Percentiles rank a stretch among this genome's conserved stretches.
Conservation (phyloP, 2,797 vertebrate species). For the Distichodus sexfasciatus region DNA sequence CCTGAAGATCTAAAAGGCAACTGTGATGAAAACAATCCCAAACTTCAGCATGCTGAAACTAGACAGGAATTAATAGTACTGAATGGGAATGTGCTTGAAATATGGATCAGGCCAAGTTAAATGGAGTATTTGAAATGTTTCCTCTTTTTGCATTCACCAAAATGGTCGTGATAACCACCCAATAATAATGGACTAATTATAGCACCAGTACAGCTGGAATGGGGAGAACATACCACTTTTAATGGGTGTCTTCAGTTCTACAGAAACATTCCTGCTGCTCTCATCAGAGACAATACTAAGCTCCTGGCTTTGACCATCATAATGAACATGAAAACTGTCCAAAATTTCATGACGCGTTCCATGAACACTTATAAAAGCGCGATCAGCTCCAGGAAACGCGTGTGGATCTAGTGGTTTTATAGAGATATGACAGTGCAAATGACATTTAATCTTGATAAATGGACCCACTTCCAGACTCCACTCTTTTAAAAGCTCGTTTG, state of each 20-base stretch:
- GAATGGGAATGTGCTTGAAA: neutral
- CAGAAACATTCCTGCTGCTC: conserved; percentile 59
- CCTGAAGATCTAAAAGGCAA: conserved; percentile 84
- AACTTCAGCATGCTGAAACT: neutral
- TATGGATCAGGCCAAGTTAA: no score
- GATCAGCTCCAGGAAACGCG: conserved; percentile 73
- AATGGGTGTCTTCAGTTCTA: conserved; percentile 79
- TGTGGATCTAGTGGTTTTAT: conserved; percentile 81
- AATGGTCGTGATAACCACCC: no score
- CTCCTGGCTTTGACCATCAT: conserved; percentile 73
- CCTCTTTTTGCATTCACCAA: no score
- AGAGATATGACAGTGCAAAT: conserved; percentile 78
- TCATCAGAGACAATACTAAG: conserved; percentile 66
- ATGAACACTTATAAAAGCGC: conserved; percentile 73
- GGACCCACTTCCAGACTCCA: conserved; percentile 80
- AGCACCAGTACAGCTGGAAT: neutral
- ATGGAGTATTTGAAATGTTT: no score
- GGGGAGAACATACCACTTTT: conserved; percentile 78
- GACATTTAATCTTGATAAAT: conserved; percentile 75
- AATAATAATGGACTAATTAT: no score
- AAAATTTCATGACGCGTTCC: conserved; percentile 54
- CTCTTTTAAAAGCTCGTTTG: conserved; percentile 54
- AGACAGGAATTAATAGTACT: neutral
- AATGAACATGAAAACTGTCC: conserved; percentile 70
- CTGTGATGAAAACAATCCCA: no score